Conservation (phyloP, 2,888 invertebrate species). For the Dilophus febrilis region DNA sequence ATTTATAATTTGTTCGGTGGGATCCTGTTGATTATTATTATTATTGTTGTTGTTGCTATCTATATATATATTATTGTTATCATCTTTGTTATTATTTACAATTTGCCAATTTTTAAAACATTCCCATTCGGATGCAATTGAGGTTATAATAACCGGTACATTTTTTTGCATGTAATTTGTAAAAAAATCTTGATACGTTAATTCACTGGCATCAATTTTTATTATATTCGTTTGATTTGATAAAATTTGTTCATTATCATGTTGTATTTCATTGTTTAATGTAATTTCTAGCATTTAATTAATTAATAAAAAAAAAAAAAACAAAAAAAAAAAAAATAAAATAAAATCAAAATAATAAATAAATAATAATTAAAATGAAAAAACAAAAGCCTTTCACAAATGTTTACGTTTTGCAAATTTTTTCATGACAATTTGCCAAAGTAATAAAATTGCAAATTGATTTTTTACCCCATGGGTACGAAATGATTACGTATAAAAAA, state of each 20-base stretch:
- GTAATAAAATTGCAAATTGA: no score
- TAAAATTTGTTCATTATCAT: no score
- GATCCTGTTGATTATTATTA: background rate
- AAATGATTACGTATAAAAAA: no score
- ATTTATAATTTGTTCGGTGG: slow-evolving; percentile 29
- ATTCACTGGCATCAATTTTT: slow-evolving; percentile 10
- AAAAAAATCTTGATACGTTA: slow-evolving; percentile 41
- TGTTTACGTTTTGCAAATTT: no score
- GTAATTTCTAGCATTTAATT: background rate
- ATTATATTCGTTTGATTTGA: background rate
- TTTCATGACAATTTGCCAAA: no score
- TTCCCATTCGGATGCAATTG: slow-evolving; percentile 45
- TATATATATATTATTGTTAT: no score
- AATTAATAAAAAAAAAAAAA: background rate
- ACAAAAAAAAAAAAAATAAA: background rate
- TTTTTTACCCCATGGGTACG: no score
- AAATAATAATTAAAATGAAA: no score
- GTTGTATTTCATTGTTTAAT: background rate
- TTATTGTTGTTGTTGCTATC: no score
- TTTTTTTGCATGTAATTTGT: slow-evolving; percentile 36
- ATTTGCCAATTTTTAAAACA: slow-evolving; percentile 43
- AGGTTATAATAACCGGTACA: slow-evolving; percentile 49
- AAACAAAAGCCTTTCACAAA: no score
- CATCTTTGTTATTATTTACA: background rate
- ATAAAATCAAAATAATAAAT: no score